A percentile compares a stretch with the other conserved stretches of the same genome.
Evolutionary conservation across 2,888 invertebrate species (phyloP).

Genomic region (Clitarchus hookeri): DNA sequence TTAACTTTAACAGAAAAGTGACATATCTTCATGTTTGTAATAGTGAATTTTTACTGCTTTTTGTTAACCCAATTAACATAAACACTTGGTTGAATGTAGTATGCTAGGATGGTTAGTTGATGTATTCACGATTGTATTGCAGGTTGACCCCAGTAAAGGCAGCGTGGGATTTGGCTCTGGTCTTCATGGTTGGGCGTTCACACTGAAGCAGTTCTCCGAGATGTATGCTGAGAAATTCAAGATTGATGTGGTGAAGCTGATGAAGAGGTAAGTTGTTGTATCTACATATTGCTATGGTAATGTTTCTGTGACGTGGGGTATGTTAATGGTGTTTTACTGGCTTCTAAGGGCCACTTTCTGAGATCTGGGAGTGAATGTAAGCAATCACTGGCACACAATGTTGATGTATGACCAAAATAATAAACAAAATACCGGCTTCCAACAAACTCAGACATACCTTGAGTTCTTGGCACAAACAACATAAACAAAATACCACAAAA

Average conservation of each 20-base stretch:
- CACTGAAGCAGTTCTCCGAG: conserved; percentile 98
- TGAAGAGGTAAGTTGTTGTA: conserved; percentile 68
- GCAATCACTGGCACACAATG: too few species aligned
- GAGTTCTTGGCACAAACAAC: too few species aligned
- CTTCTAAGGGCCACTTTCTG: not conserved
- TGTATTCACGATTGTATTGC: conserved; percentile 29
- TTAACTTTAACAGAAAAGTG: too few species aligned
- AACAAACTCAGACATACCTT: too few species aligned
- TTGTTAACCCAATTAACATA: too few species aligned
- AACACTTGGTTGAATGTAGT: too few species aligned
- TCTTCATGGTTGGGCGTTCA: conserved; percentile 99
- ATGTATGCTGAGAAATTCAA: conserved; percentile 99
- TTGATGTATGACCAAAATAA: too few species aligned
- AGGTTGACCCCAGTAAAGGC: conserved; percentile 95
- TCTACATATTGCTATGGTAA: not conserved
- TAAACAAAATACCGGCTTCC: too few species aligned
- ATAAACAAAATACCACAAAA: too few species aligned
- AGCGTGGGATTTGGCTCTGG: conserved; percentile 99
- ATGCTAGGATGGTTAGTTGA: too few species aligned
- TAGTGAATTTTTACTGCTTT: too few species aligned
- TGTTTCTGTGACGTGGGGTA: not conserved
- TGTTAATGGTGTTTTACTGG: not conserved
- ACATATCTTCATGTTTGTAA: too few species aligned
- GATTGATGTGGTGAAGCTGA: conserved; percentile 94
- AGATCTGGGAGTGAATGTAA: not conserved